Conservation (phyloP, 2,113 vertebrate species). For the Mormoops blainvillei region DNA sequence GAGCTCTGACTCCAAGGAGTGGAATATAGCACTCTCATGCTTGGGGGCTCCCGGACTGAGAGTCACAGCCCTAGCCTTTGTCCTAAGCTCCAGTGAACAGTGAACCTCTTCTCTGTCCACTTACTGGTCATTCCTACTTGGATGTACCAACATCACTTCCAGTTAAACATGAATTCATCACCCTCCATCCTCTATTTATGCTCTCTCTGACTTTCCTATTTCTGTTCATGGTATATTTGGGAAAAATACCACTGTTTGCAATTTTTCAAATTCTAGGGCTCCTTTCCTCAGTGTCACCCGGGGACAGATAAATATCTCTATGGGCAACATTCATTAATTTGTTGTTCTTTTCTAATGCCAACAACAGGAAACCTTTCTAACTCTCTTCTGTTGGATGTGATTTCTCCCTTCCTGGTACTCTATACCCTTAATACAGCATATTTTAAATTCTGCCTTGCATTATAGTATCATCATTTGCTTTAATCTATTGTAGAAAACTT, state of each 20-base stretch:
- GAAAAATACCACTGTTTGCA: neutral
- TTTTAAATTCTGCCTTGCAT: neutral
- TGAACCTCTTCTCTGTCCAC: neutral
- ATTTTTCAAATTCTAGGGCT: neutral
- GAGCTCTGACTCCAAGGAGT: neutral
- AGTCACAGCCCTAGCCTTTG: neutral
- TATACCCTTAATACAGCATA: neutral
- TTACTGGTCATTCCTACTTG: too few relatives aligned
- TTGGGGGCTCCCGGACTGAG: neutral
- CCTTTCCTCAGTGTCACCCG: neutral
- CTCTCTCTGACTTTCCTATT: neutral
- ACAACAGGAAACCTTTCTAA: neutral
- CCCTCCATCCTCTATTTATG: neutral
- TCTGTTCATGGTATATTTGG: neutral
- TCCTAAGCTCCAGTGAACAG: neutral
- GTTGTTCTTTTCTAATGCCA: neutral
- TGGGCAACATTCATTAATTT: neutral
- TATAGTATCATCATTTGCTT: neutral
- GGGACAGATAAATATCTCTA: neutral
- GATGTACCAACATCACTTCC: neutral
- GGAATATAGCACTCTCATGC: neutral
- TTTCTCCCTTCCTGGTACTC: neutral
- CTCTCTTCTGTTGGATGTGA: neutral
- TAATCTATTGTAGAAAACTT: neutral
- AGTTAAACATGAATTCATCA: neutral